A percentile compares a stretch with the other conserved stretches of the same genome.
phyloP scores from a whole-genome alignment of 2,797 vertebrate species.

The Rhinophrynus dorsalis region DNA sequence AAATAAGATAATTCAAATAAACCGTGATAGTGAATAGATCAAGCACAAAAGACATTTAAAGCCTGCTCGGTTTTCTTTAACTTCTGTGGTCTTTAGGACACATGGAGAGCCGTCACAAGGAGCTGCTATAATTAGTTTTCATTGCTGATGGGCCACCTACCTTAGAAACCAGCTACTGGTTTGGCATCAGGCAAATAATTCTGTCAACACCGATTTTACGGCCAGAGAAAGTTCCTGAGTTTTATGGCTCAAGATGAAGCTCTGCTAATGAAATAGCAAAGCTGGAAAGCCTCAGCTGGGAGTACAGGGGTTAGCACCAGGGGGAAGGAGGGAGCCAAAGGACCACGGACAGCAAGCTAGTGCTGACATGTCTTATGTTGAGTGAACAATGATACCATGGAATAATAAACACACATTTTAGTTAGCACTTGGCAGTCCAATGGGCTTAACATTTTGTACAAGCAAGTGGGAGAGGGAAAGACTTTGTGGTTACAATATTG shows the following conservation, averaged over 20 bases:
- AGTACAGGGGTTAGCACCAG: conserved; percentile 8
- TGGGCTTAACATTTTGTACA: neutral
- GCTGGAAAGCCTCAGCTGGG: conserved; percentile 27
- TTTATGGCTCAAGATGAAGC: neutral
- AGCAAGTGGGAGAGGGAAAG: neutral
- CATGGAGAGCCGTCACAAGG: conserved; percentile 20
- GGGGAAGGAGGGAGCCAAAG: neutral
- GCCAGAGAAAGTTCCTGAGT: conserved; percentile 29
- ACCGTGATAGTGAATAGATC: neutral
- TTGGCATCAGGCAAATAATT: conserved; percentile 58
- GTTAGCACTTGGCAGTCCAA: neutral
- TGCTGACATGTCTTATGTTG: neutral
- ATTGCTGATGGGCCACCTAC: conserved; percentile 36
- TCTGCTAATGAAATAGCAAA: conserved; percentile 17
- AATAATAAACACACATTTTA: neutral
- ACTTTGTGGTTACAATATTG: conserved; percentile 26
- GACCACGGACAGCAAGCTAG: neutral
- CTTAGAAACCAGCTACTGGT: conserved; percentile 27
- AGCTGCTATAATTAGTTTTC: conserved; percentile 31
- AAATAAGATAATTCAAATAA: conserved; percentile 23
- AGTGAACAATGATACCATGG: neutral
- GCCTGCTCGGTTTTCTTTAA: neutral
- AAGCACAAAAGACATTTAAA: neutral
- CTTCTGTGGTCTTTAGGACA: conserved; percentile 6
- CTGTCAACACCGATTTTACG: conserved; percentile 60